A percentile compares a stretch with the other conserved stretches of the same genome.
These are phyloP conservation scores for Acheta domesticus DNA, from an alignment of 2,888 invertebrate genomes.

Conservation along the genomic window DNA sequence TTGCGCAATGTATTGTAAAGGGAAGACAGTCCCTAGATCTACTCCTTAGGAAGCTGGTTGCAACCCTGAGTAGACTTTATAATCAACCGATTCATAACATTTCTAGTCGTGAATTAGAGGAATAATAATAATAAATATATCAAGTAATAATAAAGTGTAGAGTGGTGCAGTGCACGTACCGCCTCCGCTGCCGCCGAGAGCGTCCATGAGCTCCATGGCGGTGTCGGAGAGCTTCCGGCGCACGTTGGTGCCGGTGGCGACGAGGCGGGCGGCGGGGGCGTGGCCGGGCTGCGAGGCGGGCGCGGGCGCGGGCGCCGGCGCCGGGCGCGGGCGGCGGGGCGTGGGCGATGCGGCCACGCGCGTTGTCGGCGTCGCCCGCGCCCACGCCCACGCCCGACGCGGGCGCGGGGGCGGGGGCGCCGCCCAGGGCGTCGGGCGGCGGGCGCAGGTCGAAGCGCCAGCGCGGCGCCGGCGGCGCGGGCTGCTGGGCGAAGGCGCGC, in stretches of 20 bases:
- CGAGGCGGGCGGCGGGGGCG: background rate
- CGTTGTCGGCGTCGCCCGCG: background rate
- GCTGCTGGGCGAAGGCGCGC: background rate
- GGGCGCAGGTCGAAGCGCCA: background rate
- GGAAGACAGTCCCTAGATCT: too few relatives aligned
- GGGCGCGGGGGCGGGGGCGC: background rate
- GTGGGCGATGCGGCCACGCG: background rate
- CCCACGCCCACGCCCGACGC: background rate
- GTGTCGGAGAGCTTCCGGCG: background rate
- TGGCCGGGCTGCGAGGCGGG: background rate
- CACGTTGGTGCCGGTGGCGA: background rate
- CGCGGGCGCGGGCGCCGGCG: background rate
- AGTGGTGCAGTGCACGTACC: too few relatives aligned
- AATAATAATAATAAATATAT: too few relatives aligned
- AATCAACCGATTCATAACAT: too few relatives aligned
- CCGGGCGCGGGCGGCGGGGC: background rate
- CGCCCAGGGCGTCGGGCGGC: background rate
- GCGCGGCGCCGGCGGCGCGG: slow-evolving; percentile 4
- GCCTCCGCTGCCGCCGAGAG: too few relatives aligned
- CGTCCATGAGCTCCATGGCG: background rate
- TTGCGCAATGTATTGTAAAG: too few relatives aligned
- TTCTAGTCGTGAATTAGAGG: too few relatives aligned
- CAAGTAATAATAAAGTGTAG: too few relatives aligned
- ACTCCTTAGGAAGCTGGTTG: too few relatives aligned
- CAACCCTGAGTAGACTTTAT: too few relatives aligned